These are phyloP conservation scores for Pseudorectes ferrugineus DNA, from an alignment of 2,113 vertebrate genomes.

Conservation along the genomic window DNA sequence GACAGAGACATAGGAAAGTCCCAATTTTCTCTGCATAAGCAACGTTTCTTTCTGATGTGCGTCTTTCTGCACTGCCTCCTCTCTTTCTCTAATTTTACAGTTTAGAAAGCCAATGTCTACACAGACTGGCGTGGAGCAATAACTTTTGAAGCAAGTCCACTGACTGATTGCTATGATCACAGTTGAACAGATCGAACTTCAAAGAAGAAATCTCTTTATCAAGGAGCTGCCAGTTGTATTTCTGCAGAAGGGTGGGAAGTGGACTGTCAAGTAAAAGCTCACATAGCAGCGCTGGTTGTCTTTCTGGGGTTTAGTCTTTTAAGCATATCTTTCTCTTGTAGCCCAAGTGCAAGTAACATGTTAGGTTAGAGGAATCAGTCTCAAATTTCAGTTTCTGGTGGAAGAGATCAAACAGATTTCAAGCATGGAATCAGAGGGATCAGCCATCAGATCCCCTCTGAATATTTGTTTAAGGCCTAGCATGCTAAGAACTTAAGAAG, in stretches of 20 bases:
- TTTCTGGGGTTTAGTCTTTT: neutral
- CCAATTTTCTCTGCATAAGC: neutral
- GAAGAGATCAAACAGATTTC: neutral
- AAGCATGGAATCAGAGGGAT: neutral
- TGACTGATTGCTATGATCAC: neutral
- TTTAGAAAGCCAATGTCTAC: neutral
- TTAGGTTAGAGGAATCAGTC: neutral
- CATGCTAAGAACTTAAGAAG: neutral
- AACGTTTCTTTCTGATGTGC: accelerated
- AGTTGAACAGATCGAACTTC: neutral
- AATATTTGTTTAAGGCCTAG: neutral
- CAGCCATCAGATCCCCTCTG: neutral
- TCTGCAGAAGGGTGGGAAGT: neutral
- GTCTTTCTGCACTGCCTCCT: neutral
- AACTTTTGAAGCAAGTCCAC: neutral
- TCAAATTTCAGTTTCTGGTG: neutral
- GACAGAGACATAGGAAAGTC: neutral
- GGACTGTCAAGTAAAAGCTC: neutral
- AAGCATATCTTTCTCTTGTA: neutral
- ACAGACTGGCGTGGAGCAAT: neutral
- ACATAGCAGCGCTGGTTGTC: neutral
- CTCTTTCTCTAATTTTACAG: neutral
- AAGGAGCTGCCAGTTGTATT: neutral
- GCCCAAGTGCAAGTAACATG: neutral
- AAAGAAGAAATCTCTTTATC: neutral